Evolutionary conservation across 2,113 vertebrate genomes (phyloP), one percentile per base, ranked within the genome.

Genomic region (Fregata magnificens): DNA sequence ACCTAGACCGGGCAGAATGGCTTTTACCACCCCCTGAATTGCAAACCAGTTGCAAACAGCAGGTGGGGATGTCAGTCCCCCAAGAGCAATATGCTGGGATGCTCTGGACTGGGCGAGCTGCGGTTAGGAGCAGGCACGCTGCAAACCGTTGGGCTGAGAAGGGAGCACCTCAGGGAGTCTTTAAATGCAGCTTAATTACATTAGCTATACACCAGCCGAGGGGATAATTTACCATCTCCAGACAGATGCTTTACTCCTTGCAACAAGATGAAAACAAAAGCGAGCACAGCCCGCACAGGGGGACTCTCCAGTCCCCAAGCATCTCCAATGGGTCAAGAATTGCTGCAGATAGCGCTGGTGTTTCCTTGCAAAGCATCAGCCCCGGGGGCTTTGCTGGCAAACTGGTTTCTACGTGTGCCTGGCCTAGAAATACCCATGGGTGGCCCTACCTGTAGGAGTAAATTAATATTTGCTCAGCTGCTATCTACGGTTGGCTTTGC

Each of bases 101-200:
- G 82, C 2, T 42, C 14, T 4, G 47, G 34, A 50, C 14, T 5
- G 47, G 38, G 61, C 20, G n/a, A 44, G 56, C 16, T 47, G 80
- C 4, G 3, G 7, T 47, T 78, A 77, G 81, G 81, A 88, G 85
- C 84, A 40, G 92, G 63, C 76, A 34, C 13, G 8, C 84, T 49
- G 58, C 58, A 22, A 74, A 70, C n/a, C 0, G 2, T 77, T 3
- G 4, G 61, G 78, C 50, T 91, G 85, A 50, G 97, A 53, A 86
- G 77, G 87, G 66, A 71, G 56, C 19, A 88, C 93, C 89, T 52
- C 6, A 58, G 96, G 97, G 96, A 97, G 66, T 47, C 90, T 90
- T 97, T 92, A 95, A 45, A 82, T 47, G 66, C 61, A 90, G 55
- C 88, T 92, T 96, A 97, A 97, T 97, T 97, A 94, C 86, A 93